Evolutionary conservation across 2,113 vertebrate genomes (phyloP).

Genomic region (Siniperca chuatsi): DNA sequence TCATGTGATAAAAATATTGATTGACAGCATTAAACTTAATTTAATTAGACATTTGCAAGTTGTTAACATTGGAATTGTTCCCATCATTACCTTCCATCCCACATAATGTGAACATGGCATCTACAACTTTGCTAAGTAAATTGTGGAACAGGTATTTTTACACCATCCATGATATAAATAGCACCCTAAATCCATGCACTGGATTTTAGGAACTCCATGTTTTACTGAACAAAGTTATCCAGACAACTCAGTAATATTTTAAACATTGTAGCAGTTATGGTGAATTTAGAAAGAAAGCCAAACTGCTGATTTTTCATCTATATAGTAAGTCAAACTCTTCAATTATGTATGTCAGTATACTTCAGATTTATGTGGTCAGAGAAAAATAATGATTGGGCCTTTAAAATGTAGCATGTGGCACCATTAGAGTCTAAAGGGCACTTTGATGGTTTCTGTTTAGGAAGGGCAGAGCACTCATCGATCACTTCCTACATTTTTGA

Average conservation of each 20-base stretch:
- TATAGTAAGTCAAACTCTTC: not conserved
- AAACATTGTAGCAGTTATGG: not conserved
- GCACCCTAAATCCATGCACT: not conserved
- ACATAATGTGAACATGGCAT: not conserved
- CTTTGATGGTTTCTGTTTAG: constrained; percentile 19
- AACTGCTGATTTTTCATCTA: not conserved
- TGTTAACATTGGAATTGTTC: not conserved
- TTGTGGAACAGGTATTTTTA: not conserved
- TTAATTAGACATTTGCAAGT: not conserved
- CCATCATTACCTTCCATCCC: not conserved
- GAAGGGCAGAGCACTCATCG: constrained; percentile 4
- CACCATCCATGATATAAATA: not conserved
- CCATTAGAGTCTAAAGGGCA: constrained; percentile 17
- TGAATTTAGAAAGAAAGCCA: not conserved
- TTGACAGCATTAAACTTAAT: not conserved
- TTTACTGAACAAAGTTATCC: not conserved
- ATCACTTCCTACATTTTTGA: constrained; percentile 34
- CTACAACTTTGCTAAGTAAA: not conserved
- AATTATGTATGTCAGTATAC: not conserved
- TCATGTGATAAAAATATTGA: not conserved
- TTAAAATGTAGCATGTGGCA: not conserved
- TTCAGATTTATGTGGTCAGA: not conserved
- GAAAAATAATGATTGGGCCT: not conserved
- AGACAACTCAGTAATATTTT: not conserved
- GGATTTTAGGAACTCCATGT: not conserved